A percentile compares a stretch with the other conserved stretches of the same genome.
phyloP scores from a whole-genome alignment of 2,113 vertebrate genomes.

The Lichenostomus cassidix region DNA sequence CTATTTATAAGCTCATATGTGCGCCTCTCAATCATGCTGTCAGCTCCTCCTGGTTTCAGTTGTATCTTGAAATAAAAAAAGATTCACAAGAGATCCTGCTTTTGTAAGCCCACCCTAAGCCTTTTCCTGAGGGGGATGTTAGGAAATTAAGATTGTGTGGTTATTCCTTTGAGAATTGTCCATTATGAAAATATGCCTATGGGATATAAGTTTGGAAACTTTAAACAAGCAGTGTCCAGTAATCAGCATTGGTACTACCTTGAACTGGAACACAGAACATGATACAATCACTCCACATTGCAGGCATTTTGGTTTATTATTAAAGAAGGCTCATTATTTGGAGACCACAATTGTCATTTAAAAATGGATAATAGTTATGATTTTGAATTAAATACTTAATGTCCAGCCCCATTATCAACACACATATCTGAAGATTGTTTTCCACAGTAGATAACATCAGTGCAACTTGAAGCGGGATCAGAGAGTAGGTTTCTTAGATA shows the following conservation, averaged over 20 bases:
- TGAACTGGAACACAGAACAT: background rate
- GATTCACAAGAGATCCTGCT: background rate
- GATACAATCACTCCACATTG: background rate
- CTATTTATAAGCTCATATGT: conserved; percentile 21
- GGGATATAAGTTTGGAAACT: background rate
- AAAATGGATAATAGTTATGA: background rate
- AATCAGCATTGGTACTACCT: background rate
- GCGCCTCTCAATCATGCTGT: background rate
- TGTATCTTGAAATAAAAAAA: conserved; percentile 4
- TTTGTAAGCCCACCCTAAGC: background rate
- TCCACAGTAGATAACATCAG: background rate
- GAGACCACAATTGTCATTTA: background rate
- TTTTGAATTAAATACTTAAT: background rate
- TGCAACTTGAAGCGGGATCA: background rate
- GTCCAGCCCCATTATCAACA: background rate
- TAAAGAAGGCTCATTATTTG: background rate
- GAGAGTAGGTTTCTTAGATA: background rate
- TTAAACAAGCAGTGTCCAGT: background rate
- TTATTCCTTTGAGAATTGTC: background rate
- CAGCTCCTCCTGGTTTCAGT: conserved; percentile 1
- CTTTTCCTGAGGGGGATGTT: background rate
- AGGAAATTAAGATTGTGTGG: background rate
- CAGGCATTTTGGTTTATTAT: background rate
- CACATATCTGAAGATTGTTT: background rate
- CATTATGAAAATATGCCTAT: background rate